Evolutionary conservation across 1,140 invertebrate species (phyloP), one percentile per base, ranked within the genome.

Genomic region (Rhopalosiphum maidis): DNA sequence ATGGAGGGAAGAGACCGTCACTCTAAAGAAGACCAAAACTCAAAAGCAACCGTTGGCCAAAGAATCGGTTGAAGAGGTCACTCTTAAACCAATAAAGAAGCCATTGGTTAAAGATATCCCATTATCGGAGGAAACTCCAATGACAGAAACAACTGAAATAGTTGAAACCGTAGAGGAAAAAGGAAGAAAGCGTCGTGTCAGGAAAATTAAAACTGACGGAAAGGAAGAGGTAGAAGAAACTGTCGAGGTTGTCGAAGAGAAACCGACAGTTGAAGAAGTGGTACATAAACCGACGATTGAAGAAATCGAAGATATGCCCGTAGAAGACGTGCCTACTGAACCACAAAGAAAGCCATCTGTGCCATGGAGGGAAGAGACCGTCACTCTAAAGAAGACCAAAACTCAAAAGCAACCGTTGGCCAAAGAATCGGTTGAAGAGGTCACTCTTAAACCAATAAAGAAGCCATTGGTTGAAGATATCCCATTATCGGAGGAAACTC

Each of bases 1-100:
- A 22, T 96, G 96, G 96, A 96, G 37, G 37, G 94, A 96, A 94
- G 95, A 96, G 94, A 95, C 95, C 94, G 95, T 96, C 54, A 94
- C 94, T 22, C 94, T 96, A 35, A 93, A 51, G n/a, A 93, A 86
- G 54, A n/a, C 91, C 5, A 48, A 35, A 35, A 68, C 60, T 0
- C 1, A 68, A 68, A 68, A n/a, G 30, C 8, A 68, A 4, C 25
- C 25, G 8, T 25, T 55, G 7, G 0, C 23, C 5, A 55, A 55
- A 55, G 54, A 55, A 55, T 7, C 54, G 0, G n/a, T 68, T 15
- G 60, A 68, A n/a, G 9, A 68, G 6, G n/a, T 68, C 9, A 68
- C 25, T 68, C 60, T 68, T 15, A 68, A 68, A 68, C 60, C 60
- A 15, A 4, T n/a, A 0, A 90, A 46, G 30, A 48, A 68, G 60